Percentiles rank a stretch among this genome's conserved stretches.
Conservation (phyloP, 2,888 invertebrate genomes). For the Philopedon plagiatum region DNA sequence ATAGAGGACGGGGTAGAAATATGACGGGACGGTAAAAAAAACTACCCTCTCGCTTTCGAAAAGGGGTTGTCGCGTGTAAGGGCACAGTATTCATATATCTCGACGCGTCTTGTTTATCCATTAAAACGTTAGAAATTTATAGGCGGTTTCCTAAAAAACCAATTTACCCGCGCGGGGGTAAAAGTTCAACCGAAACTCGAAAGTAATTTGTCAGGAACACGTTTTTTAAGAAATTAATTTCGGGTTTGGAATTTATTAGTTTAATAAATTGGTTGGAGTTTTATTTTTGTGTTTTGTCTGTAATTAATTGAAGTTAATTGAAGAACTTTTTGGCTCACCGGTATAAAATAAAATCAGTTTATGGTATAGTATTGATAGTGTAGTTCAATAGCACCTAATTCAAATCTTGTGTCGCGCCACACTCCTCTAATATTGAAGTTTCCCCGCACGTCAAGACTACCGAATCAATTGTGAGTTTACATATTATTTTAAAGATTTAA, state of each 20-base stretch:
- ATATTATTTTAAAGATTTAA: too few species aligned
- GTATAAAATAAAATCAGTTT: too few species aligned
- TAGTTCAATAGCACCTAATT: too few species aligned
- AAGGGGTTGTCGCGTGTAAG: conserved; percentile 61
- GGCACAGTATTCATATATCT: conserved; percentile 52
- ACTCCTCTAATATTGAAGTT: too few species aligned
- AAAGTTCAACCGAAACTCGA: conserved; percentile 14
- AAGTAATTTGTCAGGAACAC: conserved; percentile 26
- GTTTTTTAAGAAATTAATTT: conserved; percentile 16
- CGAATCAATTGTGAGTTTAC: too few species aligned
- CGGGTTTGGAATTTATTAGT: conserved; percentile 6
- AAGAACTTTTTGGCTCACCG: background rate
- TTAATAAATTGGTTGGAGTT: conserved; percentile 11
- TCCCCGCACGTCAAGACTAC: too few species aligned
- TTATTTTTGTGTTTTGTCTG: background rate
- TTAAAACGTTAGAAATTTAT: conserved; percentile 34
- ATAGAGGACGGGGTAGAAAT: conserved; percentile 20
- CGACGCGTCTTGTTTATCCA: conserved; percentile 27
- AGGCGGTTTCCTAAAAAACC: conserved; percentile 26
- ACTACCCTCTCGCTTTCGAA: conserved; percentile 51
- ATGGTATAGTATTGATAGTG: too few species aligned
- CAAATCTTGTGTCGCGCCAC: too few species aligned
- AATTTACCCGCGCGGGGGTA: conserved; percentile 24
- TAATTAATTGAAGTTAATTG: background rate
- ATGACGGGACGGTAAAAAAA: conserved; percentile 50